Evolutionary conservation across 2,797 vertebrate species (phyloP).

Genomic region (Falco biarmicus): DNA sequence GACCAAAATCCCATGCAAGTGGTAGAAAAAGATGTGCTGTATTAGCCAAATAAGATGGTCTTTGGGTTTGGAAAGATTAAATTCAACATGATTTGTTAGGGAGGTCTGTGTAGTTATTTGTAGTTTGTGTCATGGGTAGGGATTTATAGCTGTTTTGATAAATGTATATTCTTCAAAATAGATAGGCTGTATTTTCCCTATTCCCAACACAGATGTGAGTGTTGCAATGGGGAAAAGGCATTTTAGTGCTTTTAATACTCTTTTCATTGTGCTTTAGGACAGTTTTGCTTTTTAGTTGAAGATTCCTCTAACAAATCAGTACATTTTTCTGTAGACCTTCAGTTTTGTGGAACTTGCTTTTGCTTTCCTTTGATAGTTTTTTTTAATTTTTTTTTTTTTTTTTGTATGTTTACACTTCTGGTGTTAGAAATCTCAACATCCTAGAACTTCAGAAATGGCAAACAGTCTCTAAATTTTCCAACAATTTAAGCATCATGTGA

Average conservation of each 20-base stretch:
- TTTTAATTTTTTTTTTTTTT: not conserved
- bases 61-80: conserved; percentile 42
- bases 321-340: not conserved
- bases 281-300: not conserved
- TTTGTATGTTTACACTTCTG: not conserved
- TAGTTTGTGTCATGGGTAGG: conserved; percentile 27
- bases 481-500: not conserved
- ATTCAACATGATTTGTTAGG: conserved; percentile 42
- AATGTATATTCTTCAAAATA: conserved; percentile 26
- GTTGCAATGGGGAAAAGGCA: not conserved
- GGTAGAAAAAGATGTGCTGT: not conserved
- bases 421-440: not conserved
- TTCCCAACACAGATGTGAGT: not conserved
- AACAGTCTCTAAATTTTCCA: not conserved
- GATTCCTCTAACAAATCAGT: not conserved
- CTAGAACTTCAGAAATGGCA: not conserved
- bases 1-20: not conserved
- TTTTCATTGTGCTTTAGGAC: not conserved
- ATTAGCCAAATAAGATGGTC: not conserved
- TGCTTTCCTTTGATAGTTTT: not conserved
- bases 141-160: conserved; percentile 31
- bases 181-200: conserved; percentile 21
- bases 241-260: conserved; percentile 59
- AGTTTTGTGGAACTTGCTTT: not conserved
- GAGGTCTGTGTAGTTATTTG: conserved; percentile 14